Base-by-base conservation (phyloP, 2,888 invertebrate genomes). In the Pheosia tremula region DNA sequence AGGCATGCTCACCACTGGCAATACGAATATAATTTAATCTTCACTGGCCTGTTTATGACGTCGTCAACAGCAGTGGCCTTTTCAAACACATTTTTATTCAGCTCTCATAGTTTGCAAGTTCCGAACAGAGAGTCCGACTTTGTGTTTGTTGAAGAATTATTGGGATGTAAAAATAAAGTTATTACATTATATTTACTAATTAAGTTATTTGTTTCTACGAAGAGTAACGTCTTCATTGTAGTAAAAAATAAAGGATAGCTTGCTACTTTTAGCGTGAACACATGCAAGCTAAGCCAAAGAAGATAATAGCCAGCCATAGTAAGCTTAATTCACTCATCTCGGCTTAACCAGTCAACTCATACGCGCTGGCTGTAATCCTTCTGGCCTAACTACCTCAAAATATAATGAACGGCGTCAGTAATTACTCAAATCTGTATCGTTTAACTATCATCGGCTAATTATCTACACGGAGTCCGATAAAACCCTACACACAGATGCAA, bases 31-130 rank as follows among this genome's bases (percentile, higher is more conserved):
- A 47, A 47, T n/a, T 24, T 24, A 50, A 50, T 50, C 50, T 50
- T 7, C 37, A 11, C 36, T n/a, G 2, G 8, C 36, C 68, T 70
- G 75, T 70, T 77, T 74, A 68, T 71, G 71, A 74, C 75, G 62
- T 57, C 54, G 61, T 50, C 37, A 53, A 62, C 56, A 62, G 52
- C 50, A 72, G 69, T 65, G 58, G 57, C 59, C 50, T 56, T 62
- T 49, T 13, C 56, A 52, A 57, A 61, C 41, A 49, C 45, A 66
- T 66, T 66, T 52, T 50, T 58, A 60, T 67, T 68, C 61, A 38
- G 45, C 43, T 43, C 59, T 36, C 62, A 45, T 59, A 65, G 60
- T 65, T 54, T 55, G 13, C 37, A 60, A 41, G 43, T 52, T 55
- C 36, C 55, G 55, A n/a, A 39, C 54, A 38, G 24, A 38, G 8